Evolutionary conservation across 1,140 invertebrate genomes (phyloP), one percentile per base, ranked within the genome.

Genomic region (Andricus grossulariae): DNA sequence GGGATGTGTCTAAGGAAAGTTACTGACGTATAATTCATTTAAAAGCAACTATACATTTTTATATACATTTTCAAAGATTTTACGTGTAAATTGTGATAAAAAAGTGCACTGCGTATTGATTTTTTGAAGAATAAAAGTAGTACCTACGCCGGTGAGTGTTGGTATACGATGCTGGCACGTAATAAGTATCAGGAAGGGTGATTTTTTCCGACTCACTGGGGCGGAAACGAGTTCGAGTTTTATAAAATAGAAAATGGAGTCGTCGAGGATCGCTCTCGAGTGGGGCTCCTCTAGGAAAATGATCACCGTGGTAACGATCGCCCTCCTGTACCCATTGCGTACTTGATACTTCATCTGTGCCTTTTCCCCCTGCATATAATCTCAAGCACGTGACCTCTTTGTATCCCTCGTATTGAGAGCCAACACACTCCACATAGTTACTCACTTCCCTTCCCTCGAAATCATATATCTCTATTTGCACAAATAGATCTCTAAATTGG

Each of bases 241-340:
- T 73, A 82, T 78, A 84, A 88, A 87, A 83, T 84, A 83, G 84
- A 86, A 87, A 88, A 85, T 86, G 85, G 83, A 87, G 78, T 78
- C 79, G 75, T 79, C 80, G 75, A 79, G 66, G 71, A 78, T 72
- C 72, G 70, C 74, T 78, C 76, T 80, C 74, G 70, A 80, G 75
- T 66, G 15, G 57, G 57, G 25, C 25, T 66, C 25, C 57, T 66
- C 57, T 66, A 66, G 57, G 25, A 66, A 66, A 66, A 66, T 66
- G 57, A 66, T 66, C 57, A 66, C 57, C 7, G 57, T 39, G 16
- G n/a, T 32, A 32, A 66, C 57, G 25, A 32, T 39, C 57, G 25
- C 25, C 55, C 83, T 84, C 82, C 79, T 82, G 80, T 85, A 86
- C 84, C 85, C 85, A 86, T 86, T 86, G 86, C 83, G 82, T 84